Evolutionary conservation across 2,888 invertebrate species (phyloP), one percentile per base, ranked within the genome.

Genomic region (Drosophila niveifrons): DNA sequence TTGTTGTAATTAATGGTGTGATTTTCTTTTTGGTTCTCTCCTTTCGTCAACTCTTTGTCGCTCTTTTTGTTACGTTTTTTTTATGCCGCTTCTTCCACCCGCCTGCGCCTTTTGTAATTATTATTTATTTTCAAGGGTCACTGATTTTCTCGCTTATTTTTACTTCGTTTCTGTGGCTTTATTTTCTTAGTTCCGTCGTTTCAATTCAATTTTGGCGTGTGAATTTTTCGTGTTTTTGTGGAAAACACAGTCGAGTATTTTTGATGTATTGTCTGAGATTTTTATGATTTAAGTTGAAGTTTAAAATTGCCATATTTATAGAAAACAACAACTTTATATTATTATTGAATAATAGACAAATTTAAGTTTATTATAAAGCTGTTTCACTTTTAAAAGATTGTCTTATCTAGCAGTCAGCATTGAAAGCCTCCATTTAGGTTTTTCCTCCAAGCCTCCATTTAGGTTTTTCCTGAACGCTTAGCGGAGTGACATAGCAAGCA

Each of bases 51-150:
- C 72, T 67, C 68, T 76, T 72, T 63, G 61, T 36, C 52, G 51
- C 59, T 55, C 44, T 48, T 74, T 72, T 68, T 52, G 39, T 51
- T 69, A 62, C 13, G 17, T 4, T 36, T 65, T 55, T 55, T 23
- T 17, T 23, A 18, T 48, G 10, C 11, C 17, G 10, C n/a, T 31
- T 1, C 66, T 15, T 18, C 55, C 39, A 23, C 36, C 41, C 31
- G 34, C 34, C 52, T 29, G 15, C 17, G 13, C 2, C 39, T 3
- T 62, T 65, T 51, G 67, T 78, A 80, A 80, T 80, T 77, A 80
- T 80, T 80, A 80, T 80, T 77, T 77, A 80, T 77, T 77, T 80
- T 80, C 78, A 80, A 68, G 80, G 80, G 80, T 80, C 80, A 80
- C 44, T 80, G 80, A 80, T 80, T 80, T 79, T 74, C 71, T 72